Conservation (phyloP, 2,113 vertebrate genomes). For the Hippocampus barbouri region DNA sequence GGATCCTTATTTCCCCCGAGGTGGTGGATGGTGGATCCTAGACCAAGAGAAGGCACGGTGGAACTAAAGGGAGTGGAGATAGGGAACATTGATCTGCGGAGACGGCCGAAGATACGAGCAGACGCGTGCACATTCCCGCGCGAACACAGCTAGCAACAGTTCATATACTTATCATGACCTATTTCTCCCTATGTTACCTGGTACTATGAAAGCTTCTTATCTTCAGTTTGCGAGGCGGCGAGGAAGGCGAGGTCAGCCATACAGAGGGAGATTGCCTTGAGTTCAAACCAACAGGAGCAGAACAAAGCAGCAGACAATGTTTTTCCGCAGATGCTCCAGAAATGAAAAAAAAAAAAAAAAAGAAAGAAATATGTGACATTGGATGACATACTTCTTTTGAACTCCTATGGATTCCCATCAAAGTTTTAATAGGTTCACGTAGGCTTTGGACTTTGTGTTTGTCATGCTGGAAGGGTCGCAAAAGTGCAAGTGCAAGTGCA, state of each 20-base stretch:
- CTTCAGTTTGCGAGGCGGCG: conserved; percentile 19
- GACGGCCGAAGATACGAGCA: conserved; percentile 22
- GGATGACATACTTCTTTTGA: neutral
- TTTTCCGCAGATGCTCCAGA: conserved; percentile 1
- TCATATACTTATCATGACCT: conserved; percentile 56
- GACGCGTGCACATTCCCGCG: conserved; percentile 12
- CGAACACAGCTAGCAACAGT: conserved; percentile 19
- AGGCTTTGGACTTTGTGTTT: neutral
- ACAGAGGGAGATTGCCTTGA: conserved; percentile 23
- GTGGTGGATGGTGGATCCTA: conserved; percentile 37
- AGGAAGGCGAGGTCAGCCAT: conserved; percentile 28
- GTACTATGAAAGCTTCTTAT: conserved; percentile 40
- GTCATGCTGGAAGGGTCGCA: no score
- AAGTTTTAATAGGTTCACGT: neutral
- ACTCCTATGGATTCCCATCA: neutral
- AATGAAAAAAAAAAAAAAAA: conserved; percentile 6
- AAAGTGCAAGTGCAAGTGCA: no score
- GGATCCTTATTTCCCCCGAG: conserved; percentile 63
- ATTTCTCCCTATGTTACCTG: conserved; percentile 49
- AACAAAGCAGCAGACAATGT: conserved; percentile 2
- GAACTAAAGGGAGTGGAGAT: conserved; percentile 54
- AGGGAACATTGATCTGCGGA: conserved; percentile 47
- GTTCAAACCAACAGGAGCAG: conserved; percentile 33
- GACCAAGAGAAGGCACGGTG: conserved; percentile 35
- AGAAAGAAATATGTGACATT: neutral